Evolutionary conservation across 2,113 vertebrate genomes (phyloP), one percentile per base, ranked within the genome.

Genomic region (Fregata magnificens): DNA sequence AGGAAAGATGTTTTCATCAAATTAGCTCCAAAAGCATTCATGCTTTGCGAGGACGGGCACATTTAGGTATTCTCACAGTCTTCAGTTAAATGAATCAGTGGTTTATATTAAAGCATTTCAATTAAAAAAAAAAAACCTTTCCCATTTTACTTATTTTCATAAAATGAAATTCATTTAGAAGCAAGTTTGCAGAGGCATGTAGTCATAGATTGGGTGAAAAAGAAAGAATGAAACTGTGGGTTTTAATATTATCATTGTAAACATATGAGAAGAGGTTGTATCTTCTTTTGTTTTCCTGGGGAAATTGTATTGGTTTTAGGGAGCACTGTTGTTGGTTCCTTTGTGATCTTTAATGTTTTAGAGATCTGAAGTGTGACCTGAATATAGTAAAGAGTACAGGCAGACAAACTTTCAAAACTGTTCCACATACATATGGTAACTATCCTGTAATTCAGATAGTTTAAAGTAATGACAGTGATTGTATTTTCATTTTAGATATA

Each of bases 31-130:
- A 72, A 82, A 90, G 13, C 14, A 10, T 47, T 71, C 8, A 16
- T 44, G 32, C 9, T 73, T 26, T 63, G 32, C 2, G 8, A 50
- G 29, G 22, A 8, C 1, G 0, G 25, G 18, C 5, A 29, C 10
- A 34, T 58, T 63, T 40, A 62, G 22, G 7, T 70, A 20, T 34
- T 38, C 71, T 73, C 22, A n/a, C 10, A 52, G 36, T 34, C 42
- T 82, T 50, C 59, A 52, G 14, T 72, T 29, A 52, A 32, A 89
- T 50, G 36, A 66, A 36, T 34, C 32, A 40, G 21, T 72, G 12
- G 5, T 31, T 82, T 71, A 34, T 42, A 71, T 34, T 31, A 21
- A 74, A 82, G 2, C 4, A 61, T 32, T 52, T 78, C 4, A 55
- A 26, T 14, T 26, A 50, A 50, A 32, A 49, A 31, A 38, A 70